Base-by-base conservation (phyloP, 2,888 invertebrate species). In the Orgyia antiqua region DNA sequence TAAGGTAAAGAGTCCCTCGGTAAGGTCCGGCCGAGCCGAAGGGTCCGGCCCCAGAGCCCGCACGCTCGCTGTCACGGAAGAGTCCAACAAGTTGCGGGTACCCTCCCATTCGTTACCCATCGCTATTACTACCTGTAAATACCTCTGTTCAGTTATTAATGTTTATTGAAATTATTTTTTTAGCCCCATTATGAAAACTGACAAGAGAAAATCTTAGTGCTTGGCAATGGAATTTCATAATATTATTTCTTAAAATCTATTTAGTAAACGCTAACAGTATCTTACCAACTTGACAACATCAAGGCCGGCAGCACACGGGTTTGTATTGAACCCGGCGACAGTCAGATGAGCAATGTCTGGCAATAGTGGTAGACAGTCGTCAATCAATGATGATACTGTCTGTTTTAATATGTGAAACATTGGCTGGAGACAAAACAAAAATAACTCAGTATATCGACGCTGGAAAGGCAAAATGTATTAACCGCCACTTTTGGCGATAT, bases 371-470 rank as follows among this genome's bases (percentile, higher is more conserved):
- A 89, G 78, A 55, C 91, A 90, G 39, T 93, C 92, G 37, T 91
- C 90, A 74, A 92, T 84, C 33, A 95, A 72, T 24, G 93, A 92
- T 0, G 90, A 88, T 8, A 95, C 86, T 2, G 92, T 89, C 64
- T 92, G 90, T 67, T 94, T 94, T 35, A 95, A 73, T 29, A 94
- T 84, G 36, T 88, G 88, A 72, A 94, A 93, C 44, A 94, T 82
- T 7, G 92, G 89, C 93, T 94, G 76, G 1, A 55, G 64, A 10
- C 5, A 11, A 18, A 25, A 9, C n/a, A n/a, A n/a, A n/a, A n/a
- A n/a, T n/a, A n/a, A n/a, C n/a, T n/a, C n/a, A n/a, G n/a, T n/a
- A n/a, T n/a, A n/a, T n/a, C n/a, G n/a, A n/a, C n/a, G n/a, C n/a
- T n/a, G n/a, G n/a, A n/a, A n/a, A n/a, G n/a, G n/a, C n/a, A n/a